Evolutionary conservation across 2,888 invertebrate species (phyloP).

Genomic region (Celastrina argiolus): DNA sequence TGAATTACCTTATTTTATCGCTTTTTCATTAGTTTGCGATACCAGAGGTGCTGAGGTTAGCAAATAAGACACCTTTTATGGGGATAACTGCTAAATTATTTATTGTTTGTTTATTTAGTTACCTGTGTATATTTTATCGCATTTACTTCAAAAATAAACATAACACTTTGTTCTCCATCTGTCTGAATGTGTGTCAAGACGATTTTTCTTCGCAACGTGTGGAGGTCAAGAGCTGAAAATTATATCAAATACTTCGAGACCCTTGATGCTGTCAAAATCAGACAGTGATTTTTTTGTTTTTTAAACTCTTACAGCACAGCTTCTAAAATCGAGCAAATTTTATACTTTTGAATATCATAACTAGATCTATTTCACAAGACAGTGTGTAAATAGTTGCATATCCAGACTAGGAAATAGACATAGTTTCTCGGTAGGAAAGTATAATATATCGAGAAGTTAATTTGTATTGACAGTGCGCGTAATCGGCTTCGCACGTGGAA

Average conservation of each 20-base stretch:
- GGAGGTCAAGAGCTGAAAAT: too few relatives aligned
- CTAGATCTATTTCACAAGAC: not conserved
- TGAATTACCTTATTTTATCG: not conserved
- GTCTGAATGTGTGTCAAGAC: too few relatives aligned
- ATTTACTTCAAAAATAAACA: too few relatives aligned
- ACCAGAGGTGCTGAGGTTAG: not conserved
- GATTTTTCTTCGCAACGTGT: too few relatives aligned
- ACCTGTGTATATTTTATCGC: too few relatives aligned
- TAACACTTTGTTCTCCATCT: too few relatives aligned
- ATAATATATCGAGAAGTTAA: constrained; percentile 23
- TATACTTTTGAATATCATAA: not conserved
- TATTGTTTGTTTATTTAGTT: too few relatives aligned
- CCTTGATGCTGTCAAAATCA: too few relatives aligned
- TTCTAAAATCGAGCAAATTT: not conserved
- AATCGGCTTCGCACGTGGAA: constrained; percentile 38
- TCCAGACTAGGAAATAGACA: constrained; percentile 10
- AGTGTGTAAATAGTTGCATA: not conserved
- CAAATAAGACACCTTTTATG: not conserved
- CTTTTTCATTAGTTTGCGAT: not conserved
- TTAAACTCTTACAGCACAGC: too few relatives aligned
- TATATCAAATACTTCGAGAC: too few relatives aligned
- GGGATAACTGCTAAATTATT: not conserved
- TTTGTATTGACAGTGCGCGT: constrained; percentile 33
- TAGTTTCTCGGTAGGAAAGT: constrained; percentile 16
- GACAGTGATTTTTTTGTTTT: too few relatives aligned